These are phyloP conservation scores for Characodon lateralis DNA, from an alignment of 2,797 vertebrate genomes.

Conservation along the genomic window DNA sequence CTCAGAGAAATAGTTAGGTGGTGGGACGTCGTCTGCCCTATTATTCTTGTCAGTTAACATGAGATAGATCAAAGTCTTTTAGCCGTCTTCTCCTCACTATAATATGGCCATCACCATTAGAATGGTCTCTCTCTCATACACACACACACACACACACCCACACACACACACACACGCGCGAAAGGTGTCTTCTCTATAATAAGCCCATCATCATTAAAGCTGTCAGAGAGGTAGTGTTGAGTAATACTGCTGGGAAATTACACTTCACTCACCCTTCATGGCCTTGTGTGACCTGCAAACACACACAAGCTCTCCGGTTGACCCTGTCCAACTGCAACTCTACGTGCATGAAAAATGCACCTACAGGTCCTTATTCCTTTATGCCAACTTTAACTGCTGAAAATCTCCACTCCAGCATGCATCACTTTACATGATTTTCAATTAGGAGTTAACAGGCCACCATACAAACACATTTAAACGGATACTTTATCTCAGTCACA, in stretches of 20 bases:
- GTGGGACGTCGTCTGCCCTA: conserved; percentile 34
- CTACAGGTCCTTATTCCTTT: conserved; percentile 19
- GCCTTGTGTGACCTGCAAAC: conserved; percentile 59
- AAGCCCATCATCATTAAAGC: conserved; percentile 87
- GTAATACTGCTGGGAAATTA: conserved; percentile 81
- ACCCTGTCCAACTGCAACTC: conserved; percentile 14
- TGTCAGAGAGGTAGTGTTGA: conserved; percentile 79
- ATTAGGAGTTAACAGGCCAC: conserved; percentile 16
- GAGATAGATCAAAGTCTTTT: conserved; percentile 67
- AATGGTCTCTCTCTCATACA: conserved; percentile 34
- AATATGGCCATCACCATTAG: conserved; percentile 69
- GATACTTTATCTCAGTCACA: conserved; percentile 7
- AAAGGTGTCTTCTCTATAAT: conserved; percentile 82
- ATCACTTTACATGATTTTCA: conserved; percentile 47
- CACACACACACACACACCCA: conserved; percentile 32
- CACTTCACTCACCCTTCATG: conserved; percentile 66
- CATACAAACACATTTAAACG: background rate
- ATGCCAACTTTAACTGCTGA: background rate
- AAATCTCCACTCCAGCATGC: conserved; percentile 28
- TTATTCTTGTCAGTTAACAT: conserved; percentile 68
- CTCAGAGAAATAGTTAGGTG: conserved; percentile 32
- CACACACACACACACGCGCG: conserved; percentile 21
- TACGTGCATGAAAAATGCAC: conserved; percentile 8
- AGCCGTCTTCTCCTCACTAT: conserved; percentile 60
- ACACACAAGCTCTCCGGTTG: conserved; percentile 37